These are phyloP conservation scores for Poicephalus meyeri DNA, from an alignment of 2,113 vertebrate genomes.

Conservation along the genomic window DNA sequence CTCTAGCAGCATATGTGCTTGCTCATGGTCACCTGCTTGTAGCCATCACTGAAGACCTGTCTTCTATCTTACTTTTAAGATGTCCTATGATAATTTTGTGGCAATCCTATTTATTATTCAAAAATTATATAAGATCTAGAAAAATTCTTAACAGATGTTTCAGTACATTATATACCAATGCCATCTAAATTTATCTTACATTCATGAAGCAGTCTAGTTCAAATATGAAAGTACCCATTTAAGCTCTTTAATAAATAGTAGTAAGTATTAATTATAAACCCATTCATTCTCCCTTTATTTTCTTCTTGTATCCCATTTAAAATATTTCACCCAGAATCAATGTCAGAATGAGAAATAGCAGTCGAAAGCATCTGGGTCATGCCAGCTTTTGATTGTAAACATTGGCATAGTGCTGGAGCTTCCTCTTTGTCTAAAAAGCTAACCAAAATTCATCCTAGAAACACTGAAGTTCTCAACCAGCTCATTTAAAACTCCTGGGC, in stretches of 20 bases:
- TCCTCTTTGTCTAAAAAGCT: not conserved
- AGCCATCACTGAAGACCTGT: not conserved
- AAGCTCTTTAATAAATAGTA: not conserved
- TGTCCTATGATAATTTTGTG: not conserved
- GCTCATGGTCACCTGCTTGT: not conserved
- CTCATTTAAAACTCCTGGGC: not conserved
- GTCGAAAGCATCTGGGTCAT: not conserved
- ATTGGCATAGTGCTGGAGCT: not conserved
- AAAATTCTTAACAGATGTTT: not conserved
- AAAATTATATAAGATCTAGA: not conserved
- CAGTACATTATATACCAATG: not conserved
- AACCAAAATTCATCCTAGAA: conserved; percentile 7
- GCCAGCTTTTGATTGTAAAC: conserved; percentile 3
- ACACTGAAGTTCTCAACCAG: not conserved
- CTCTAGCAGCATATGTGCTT: not conserved
- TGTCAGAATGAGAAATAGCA: not conserved
- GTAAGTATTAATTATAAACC: conserved; percentile 9
- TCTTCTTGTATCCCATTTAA: not conserved
- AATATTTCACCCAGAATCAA: not conserved
- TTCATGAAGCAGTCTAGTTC: not conserved
- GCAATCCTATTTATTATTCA: not conserved
- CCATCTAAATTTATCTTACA: not conserved
- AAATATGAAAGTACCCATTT: not conserved
- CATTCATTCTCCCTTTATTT: conserved; percentile 4
- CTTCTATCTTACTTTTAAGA: not conserved